These are phyloP conservation scores for Mamestra configurata DNA, from an alignment of 1,140 invertebrate species.

Conservation along the genomic window DNA sequence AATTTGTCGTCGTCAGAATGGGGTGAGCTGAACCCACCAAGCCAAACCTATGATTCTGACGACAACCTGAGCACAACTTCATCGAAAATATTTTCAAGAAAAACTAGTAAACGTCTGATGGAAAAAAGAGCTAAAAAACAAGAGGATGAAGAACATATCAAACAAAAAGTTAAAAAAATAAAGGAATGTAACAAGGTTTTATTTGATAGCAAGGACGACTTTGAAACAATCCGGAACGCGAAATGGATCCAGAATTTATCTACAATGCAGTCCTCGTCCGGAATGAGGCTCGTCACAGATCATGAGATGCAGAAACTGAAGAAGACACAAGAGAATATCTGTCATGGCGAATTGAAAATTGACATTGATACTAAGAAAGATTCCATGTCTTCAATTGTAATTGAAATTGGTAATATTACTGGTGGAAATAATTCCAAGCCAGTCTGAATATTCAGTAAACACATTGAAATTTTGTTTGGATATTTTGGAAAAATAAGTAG, in stretches of 20 bases:
- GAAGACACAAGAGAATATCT: slow-evolving; percentile 48
- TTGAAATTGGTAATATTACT: slow-evolving; percentile 45
- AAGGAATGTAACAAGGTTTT: slow-evolving; percentile 62
- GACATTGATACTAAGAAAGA: slow-evolving; percentile 63
- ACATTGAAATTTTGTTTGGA: too few relatives aligned
- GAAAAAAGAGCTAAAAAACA: slow-evolving; percentile 3
- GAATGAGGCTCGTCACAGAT: slow-evolving; percentile 63
- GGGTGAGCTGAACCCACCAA: slow-evolving; percentile 72
- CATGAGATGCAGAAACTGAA: slow-evolving; percentile 65
- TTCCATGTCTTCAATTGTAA: slow-evolving; percentile 47
- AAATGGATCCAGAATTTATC: slow-evolving; percentile 74
- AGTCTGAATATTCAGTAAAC: not conserved
- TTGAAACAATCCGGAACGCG: slow-evolving; percentile 62
- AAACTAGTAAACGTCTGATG: not conserved
- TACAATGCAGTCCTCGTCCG: slow-evolving; percentile 62
- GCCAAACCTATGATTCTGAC: slow-evolving; percentile 64
- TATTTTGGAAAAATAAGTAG: too few relatives aligned
- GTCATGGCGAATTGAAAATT: slow-evolving; percentile 68
- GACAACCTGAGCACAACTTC: slow-evolving; percentile 46
- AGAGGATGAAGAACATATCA: slow-evolving; percentile 13
- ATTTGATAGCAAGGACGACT: slow-evolving; percentile 44
- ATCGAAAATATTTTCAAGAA: slow-evolving; percentile 21
- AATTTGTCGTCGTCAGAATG: slow-evolving; percentile 61
- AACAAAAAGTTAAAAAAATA: slow-evolving; percentile 60
- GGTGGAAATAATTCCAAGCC: not conserved